Base-by-base conservation (phyloP, 1,140 invertebrate species). In the Ceratina japonica region DNA sequence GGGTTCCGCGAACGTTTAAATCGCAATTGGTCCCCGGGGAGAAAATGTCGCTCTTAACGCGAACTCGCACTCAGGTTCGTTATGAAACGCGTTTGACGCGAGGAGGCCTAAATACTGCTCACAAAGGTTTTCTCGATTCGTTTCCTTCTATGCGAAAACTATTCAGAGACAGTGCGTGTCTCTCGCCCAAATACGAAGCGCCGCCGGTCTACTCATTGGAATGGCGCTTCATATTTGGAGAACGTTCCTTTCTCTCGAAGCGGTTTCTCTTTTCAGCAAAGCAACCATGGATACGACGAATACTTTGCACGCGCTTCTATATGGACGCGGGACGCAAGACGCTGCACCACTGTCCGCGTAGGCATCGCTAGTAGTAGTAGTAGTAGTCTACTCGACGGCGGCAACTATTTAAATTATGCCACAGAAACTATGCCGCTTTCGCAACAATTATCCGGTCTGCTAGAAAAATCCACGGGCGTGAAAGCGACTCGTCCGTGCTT, bases 371-470 rank as follows among this genome's bases (percentile, higher is more conserved):
- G 27, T 31, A 31, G 16, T n/a, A n/a, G 22, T 58, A 72, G 82
- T 70, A 54, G 58, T 69, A 80, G 70, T 80, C 58, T 75, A 80
- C 74, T 85, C 77, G 83, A 77, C 69, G 83, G 83, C 77, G 73
- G 52, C 69, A 75, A 54, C 80, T 75, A 82, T 86, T 85, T 80
- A 85, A 86, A 86, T 83, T 75, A 83, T 86, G 77, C 73, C 58
- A 75, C 77, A 74, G 80, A 83, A 85, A 83, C 80, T 85, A 85
- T 86, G 83, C 59, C 85, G 62, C 85, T 86, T 86, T 86, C 84
- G 83, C 85, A 85, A 83, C 83, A 85, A 86, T 85, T 86, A 83
- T 86, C 65, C 65, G 70, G 80, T 65, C 74, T 72, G 72, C 5
- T 82, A 75, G 64, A 80, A 85, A 62, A 85, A 86, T 69, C 59